Conservation (phyloP, 2,888 invertebrate species). For the Neelides folsomi region DNA sequence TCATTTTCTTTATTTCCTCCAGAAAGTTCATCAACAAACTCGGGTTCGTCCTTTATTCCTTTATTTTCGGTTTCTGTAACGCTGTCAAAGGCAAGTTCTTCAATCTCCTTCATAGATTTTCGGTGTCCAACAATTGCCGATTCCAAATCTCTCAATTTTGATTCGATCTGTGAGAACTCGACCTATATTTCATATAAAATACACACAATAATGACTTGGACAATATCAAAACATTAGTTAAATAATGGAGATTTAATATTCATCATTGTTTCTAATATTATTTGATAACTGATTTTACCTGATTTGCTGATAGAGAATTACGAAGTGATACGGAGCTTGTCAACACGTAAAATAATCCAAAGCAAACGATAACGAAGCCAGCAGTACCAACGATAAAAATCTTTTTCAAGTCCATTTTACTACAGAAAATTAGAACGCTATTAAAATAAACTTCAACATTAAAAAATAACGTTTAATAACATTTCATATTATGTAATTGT, state of each 20-base stretch:
- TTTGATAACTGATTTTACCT: neutral
- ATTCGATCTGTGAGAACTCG: slow-evolving; percentile 18
- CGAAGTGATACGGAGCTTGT: slow-evolving; percentile 20
- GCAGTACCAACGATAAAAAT: slow-evolving; percentile 30
- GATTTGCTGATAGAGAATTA: neutral
- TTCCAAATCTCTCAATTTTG: slow-evolving; percentile 21
- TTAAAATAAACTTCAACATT: too few species aligned
- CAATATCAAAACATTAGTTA: too few species aligned
- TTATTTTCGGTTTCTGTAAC: neutral
- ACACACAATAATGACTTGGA: too few species aligned
- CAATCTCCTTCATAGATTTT: slow-evolving; percentile 25
- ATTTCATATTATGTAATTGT: too few species aligned
- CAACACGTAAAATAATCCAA: slow-evolving; percentile 29
- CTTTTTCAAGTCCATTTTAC: slow-evolving; percentile 29
- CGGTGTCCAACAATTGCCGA: slow-evolving; percentile 18
- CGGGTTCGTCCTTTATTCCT: neutral
- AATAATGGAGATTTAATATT: too few species aligned
- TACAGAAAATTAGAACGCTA: too few species aligned
- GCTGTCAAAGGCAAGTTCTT: slow-evolving; percentile 17
- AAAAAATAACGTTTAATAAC: slow-evolving; percentile 2
- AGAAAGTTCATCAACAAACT: too few species aligned
- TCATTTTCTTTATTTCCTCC: neutral
- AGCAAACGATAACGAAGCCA: slow-evolving; percentile 25
- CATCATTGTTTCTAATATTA: neutral
- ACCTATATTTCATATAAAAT: slow-evolving; percentile 9